Base-by-base conservation (phyloP, 2,888 invertebrate species). In the Exocentrus adspersus region DNA sequence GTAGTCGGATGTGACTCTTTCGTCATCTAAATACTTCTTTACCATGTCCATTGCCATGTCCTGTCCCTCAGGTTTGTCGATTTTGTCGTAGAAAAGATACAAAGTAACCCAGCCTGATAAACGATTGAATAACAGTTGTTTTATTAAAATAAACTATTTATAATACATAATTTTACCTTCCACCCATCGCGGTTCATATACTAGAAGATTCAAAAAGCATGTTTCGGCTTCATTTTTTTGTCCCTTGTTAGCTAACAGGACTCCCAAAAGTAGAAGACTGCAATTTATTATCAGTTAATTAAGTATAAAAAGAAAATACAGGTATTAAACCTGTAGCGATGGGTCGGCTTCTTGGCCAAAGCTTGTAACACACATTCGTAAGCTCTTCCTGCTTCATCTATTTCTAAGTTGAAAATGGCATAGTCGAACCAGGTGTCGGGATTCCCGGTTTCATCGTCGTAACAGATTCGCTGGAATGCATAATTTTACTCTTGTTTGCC, bases 341-440 rank as follows among this genome's bases (percentile, higher is more conserved):
- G 79, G 17, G 67, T 45, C 0, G 66, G 52, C 48, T 80, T 64
- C 9, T 70, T 63, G 1, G 73, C 64, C 43, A 83, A 68, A n/a
- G 79, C 78, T 75, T 81, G 77, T 58, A 75, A 73, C 9, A 80
- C 63, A 69, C 80, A 81, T 70, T 80, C 78, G 46, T 77, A 74
- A 1, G 81, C 81, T 41, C 76, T 77, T 46, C 79, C 80, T 2
- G 59, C 32, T 21, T 79, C 68, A 2, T 71, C 68, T 2, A 70
- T 62, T 64, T 79, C 75, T 50, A 81, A 60, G 37, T 79, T 73
- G 67, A 71, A 82, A 45, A 83, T 61, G 0, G 81, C 82, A 57
- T 80, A 82, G 65, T 82, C 77, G 59, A 81, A 81, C 82, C 82
- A 83, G 51, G 59, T 70, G 61, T 78, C 72, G 2, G 80, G 68